These are phyloP conservation scores for Anoplolepis gracilipes DNA, from an alignment of 1,140 invertebrate species.

Conservation along the genomic window DNA sequence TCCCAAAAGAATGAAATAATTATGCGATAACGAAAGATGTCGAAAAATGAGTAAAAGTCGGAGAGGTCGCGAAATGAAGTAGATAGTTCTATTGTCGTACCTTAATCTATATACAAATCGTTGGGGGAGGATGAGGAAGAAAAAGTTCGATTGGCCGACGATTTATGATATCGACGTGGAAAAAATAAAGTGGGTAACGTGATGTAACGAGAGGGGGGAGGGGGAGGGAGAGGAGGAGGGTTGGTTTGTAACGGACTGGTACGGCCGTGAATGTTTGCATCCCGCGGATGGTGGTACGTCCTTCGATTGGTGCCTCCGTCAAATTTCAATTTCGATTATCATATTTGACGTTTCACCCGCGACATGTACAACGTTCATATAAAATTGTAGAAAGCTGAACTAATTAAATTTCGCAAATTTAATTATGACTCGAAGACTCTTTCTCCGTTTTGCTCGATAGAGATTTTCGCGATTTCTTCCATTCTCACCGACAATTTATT, in stretches of 20 bases:
- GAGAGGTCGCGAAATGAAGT: neutral
- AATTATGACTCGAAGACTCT: neutral
- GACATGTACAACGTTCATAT: neutral
- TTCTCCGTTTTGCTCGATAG: neutral
- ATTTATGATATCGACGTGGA: constrained; percentile 71
- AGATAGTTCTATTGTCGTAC: constrained; percentile 13
- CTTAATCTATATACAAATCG: constrained; percentile 15
- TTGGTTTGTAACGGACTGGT: constrained; percentile 55
- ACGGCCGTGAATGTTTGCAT: constrained; percentile 61
- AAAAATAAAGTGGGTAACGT: constrained; percentile 28
- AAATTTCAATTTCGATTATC: constrained; percentile 48
- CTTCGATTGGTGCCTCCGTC: constrained; percentile 34
- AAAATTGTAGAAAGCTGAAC: neutral
- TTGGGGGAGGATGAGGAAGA: neutral
- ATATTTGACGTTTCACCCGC: constrained; percentile 7
- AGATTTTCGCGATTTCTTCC: neutral
- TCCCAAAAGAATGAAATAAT: too few relatives aligned
- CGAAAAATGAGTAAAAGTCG: too few relatives aligned
- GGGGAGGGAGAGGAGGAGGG: constrained; percentile 32
- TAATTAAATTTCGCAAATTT: neutral
- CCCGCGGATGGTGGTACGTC: constrained; percentile 48
- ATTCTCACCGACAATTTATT: neutral
- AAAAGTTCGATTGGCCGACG: constrained; percentile 65
- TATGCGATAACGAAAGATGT: neutral
- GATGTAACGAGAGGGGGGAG: constrained; percentile 23